These are phyloP conservation scores for Sebastes goodei DNA, from an alignment of 2,797 vertebrate species.

Conservation along the genomic window DNA sequence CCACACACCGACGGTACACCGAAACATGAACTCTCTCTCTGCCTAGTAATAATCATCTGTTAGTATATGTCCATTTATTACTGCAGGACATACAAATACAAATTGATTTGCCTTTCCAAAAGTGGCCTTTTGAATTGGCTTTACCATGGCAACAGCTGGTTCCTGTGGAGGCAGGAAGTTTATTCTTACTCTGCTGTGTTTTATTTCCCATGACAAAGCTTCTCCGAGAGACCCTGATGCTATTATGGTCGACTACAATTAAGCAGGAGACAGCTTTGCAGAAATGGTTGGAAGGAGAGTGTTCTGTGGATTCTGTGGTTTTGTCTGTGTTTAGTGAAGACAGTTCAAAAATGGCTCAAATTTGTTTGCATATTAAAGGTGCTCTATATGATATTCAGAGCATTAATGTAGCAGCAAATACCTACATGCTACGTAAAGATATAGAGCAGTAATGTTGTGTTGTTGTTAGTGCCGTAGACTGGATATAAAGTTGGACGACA, in stretches of 20 bases:
- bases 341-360: not conserved
- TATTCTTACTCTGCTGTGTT: constrained; percentile 67
- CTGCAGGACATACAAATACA: constrained; percentile 3
- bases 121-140: constrained; percentile 48
- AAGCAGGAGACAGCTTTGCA: constrained; percentile 49
- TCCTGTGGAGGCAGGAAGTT: constrained; percentile 70
- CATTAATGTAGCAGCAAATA: not conserved
- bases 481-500: too few species aligned
- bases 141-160: constrained; percentile 64
- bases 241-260: constrained; percentile 62
- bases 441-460: not conserved
- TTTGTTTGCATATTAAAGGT: not conserved
- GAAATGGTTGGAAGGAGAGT: constrained; percentile 30
- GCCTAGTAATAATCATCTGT: not conserved
- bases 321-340: not conserved
- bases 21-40: not conserved
- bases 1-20: not conserved
- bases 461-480: not conserved
- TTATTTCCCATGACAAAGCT: constrained; percentile 72
- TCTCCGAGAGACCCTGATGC: constrained; percentile 53
- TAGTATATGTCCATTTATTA: constrained; percentile 18
- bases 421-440: not conserved
- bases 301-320: not conserved
- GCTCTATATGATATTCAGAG: too few species aligned
- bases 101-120: constrained; percentile 28